Percentiles rank a stretch among this genome's conserved stretches.
Evolutionary conservation across 1,140 invertebrate species (phyloP).

Genomic region (Hyphantria cunea): DNA sequence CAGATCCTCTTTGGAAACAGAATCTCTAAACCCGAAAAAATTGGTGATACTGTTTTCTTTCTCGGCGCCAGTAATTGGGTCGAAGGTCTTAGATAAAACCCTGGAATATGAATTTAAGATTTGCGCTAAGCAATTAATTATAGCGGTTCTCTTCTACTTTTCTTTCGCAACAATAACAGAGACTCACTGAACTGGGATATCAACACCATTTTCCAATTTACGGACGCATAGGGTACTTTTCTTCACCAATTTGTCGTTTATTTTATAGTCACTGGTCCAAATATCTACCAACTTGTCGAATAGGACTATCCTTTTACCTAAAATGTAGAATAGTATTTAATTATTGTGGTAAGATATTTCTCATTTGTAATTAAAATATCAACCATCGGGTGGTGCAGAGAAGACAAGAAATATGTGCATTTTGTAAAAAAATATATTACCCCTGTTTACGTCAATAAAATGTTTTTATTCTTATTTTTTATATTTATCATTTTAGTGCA

Average conservation of each 20-base stretch:
- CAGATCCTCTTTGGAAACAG: constrained; percentile 3
- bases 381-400: no score
- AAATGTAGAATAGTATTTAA: background rate
- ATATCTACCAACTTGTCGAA: constrained; percentile 17
- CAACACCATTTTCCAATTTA: constrained; percentile 6
- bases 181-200: constrained; percentile 20
- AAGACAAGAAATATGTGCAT: no score
- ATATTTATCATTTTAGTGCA: no score
- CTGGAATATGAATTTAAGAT: background rate
- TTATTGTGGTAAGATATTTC: no score
- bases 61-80: background rate
- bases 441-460: no score
- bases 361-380: no score
- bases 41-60: background rate
- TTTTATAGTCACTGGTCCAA: background rate
- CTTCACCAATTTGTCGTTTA: background rate
- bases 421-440: no score
- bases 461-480: no score
- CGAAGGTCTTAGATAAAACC: background rate
- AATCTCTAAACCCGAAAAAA: constrained; percentile 2
- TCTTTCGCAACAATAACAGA: no score
- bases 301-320: constrained; percentile 3
- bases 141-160: no score
- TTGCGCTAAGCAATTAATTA: no score
- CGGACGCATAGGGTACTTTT: constrained; percentile 5